Evolutionary conservation across 2,888 invertebrate genomes (phyloP).

Genomic region (Drosophila mayaguana): DNA sequence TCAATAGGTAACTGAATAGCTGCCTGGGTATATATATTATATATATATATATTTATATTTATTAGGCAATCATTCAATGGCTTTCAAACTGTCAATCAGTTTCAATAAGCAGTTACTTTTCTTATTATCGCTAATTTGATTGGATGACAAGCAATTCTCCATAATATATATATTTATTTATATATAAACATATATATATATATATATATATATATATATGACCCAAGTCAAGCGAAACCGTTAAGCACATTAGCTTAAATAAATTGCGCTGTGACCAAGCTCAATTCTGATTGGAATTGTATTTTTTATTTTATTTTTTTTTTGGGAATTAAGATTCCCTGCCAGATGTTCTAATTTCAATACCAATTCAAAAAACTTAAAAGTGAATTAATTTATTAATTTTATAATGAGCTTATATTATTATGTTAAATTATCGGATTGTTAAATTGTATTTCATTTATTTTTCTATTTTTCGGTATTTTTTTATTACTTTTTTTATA

Average conservation of each 20-base stretch:
- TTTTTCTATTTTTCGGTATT: no score
- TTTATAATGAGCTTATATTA: no score
- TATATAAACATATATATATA: not conserved
- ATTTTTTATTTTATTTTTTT: slow-evolving; percentile 1
- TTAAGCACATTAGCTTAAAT: slow-evolving; percentile 30
- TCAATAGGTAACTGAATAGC: slow-evolving; percentile 8
- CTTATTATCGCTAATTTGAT: slow-evolving; percentile 52
- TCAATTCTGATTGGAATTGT: no score
- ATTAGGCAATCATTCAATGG: slow-evolving; percentile 10
- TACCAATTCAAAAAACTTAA: no score
- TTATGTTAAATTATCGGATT: no score
- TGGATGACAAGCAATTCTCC: slow-evolving; percentile 40
- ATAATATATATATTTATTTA: not conserved
- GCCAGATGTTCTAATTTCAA: no score
- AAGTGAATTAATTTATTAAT: no score
- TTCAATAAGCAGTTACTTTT: slow-evolving; percentile 18
- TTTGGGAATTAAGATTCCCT: not conserved
- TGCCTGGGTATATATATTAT: not conserved
- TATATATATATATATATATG: not conserved
- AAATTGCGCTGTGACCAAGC: not conserved
- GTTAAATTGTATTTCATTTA: no score
- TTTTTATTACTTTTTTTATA: no score
- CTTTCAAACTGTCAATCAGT: slow-evolving; percentile 11
- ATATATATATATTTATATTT: not conserved
- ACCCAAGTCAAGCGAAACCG: slow-evolving; percentile 9